Percentiles rank a stretch among this genome's conserved stretches.
Evolutionary conservation across 2,797 vertebrate species (phyloP).

Genomic region (Tokudaia muenninki): DNA sequence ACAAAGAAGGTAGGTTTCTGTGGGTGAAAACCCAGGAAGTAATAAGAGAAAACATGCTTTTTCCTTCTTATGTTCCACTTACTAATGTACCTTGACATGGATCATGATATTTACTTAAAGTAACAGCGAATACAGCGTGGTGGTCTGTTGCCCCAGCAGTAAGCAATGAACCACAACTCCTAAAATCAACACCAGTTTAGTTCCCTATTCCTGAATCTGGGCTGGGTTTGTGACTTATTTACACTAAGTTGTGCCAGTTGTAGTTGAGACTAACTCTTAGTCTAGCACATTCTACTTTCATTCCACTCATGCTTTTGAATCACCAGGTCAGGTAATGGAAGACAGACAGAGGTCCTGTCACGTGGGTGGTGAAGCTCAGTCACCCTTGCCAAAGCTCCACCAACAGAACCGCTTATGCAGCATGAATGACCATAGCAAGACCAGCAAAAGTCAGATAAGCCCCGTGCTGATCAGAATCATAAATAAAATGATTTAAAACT

Average conservation of each 20-base stretch:
- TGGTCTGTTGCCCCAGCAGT: not conserved
- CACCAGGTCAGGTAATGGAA: not conserved
- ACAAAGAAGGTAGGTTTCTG: not conserved
- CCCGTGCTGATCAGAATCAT: not conserved
- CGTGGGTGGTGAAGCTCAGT: not conserved
- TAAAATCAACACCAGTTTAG: not conserved
- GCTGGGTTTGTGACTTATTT: not conserved
- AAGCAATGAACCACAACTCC: not conserved
- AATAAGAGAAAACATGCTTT: not conserved
- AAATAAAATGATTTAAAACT: not conserved
- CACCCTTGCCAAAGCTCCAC: not conserved
- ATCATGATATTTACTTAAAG: constrained; percentile 33
- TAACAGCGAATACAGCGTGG: not conserved
- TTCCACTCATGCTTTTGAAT: not conserved
- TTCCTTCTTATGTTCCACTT: constrained; percentile 19
- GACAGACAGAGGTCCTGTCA: not conserved
- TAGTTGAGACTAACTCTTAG: not conserved
- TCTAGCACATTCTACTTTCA: not conserved
- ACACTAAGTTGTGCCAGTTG: not conserved
- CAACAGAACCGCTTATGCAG: not conserved
- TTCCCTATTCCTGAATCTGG: not conserved
- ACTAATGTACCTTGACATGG: not conserved
- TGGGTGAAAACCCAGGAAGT: not conserved
- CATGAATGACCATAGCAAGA: not conserved
- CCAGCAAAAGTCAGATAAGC: not conserved